A percentile compares a stretch with the other conserved stretches of the same genome.
Conservation (phyloP, 2,888 invertebrate genomes). For the Drosophila ustulata region DNA sequence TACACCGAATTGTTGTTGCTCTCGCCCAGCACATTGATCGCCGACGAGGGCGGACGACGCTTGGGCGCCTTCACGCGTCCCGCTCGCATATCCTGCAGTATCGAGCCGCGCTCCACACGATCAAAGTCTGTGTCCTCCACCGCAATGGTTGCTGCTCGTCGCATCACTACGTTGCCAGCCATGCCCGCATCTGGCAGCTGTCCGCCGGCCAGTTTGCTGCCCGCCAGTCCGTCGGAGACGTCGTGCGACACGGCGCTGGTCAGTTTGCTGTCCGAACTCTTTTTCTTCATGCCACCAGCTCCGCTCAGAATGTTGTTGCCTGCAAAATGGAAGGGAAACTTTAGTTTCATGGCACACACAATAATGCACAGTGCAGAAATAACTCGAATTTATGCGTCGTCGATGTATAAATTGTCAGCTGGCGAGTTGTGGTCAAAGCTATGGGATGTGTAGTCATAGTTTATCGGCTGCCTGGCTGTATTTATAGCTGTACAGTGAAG, state of each 20-base stretch:
- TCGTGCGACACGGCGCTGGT: slow-evolving; percentile 83
- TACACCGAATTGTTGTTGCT: slow-evolving; percentile 83
- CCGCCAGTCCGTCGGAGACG: slow-evolving; percentile 85
- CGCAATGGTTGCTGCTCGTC: slow-evolving; percentile 80
- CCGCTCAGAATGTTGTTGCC: slow-evolving; percentile 87
- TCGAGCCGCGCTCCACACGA: slow-evolving; percentile 88
- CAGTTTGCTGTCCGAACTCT: slow-evolving; percentile 86
- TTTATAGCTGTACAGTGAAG: background rate
- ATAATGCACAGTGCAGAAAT: slow-evolving; percentile 3
- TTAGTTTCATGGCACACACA: background rate
- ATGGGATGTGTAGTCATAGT: background rate
- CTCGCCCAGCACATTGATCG: slow-evolving; percentile 82
- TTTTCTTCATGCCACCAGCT: slow-evolving; percentile 86
- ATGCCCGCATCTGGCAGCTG: slow-evolving; percentile 69
- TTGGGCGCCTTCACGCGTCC: slow-evolving; percentile 87
- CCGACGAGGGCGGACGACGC: slow-evolving; percentile 87
- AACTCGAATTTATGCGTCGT: slow-evolving; percentile 16
- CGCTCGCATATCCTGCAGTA: slow-evolving; percentile 89
- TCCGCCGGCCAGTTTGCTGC: slow-evolving; percentile 84
- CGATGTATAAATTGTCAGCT: background rate
- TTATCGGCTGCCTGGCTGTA: background rate
- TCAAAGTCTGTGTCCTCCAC: slow-evolving; percentile 87
- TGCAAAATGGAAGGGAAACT: slow-evolving; percentile 17
- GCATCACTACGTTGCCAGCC: slow-evolving; percentile 74
- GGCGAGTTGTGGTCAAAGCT: background rate